Evolutionary conservation across 2,113 vertebrate genomes (phyloP), one percentile per base, ranked within the genome.

Genomic region (Girardinichthys multiradiatus): DNA sequence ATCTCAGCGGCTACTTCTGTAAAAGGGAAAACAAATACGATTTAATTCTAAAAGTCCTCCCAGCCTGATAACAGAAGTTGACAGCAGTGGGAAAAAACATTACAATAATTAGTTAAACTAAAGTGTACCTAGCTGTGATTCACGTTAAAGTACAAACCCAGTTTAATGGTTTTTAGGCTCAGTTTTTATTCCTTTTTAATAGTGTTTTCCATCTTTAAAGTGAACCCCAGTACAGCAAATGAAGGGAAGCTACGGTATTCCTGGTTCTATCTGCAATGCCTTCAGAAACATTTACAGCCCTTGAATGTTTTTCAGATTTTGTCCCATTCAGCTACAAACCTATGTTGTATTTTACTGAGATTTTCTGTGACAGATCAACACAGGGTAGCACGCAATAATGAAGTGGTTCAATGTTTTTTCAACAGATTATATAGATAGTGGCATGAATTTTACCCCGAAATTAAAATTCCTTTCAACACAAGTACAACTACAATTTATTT

Each of bases 1-100:
- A 97, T 95, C 91, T 96, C 96, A 91, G 95, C 95, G 86, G 95
- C 94, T 80, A 95, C 94, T 90, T 97, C 96, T 96, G 94, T 81
- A 45, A 9, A 72, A 62, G 65, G n/a, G 64, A 71, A 57, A 42
- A 85, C 71, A 83, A 57, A 87, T 4, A 84, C 42, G 72, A 42
- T 27, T 60, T 58, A 14, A 58, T 39, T 24, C 27, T 28, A 24
- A 7, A 27, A 7, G 62, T 14, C 14, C 64, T 10, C 19, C 6
- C 4, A 27, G 26, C 28, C 19, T 9, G 11, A n/a, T n/a, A n/a
- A n/a, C n/a, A n/a, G n/a, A n/a, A n/a, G n/a, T n/a, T n/a, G n/a
- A n/a, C n/a, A n/a, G n/a, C n/a, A n/a, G n/a, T n/a, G n/a, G n/a
- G n/a, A n/a, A n/a, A n/a, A n/a, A n/a, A n/a, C n/a, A n/a, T n/a